A percentile compares a stretch with the other conserved stretches of the same genome.
These are phyloP conservation scores for Thelaira solivaga DNA, from an alignment of 2,888 invertebrate species.

Conservation along the genomic window DNA sequence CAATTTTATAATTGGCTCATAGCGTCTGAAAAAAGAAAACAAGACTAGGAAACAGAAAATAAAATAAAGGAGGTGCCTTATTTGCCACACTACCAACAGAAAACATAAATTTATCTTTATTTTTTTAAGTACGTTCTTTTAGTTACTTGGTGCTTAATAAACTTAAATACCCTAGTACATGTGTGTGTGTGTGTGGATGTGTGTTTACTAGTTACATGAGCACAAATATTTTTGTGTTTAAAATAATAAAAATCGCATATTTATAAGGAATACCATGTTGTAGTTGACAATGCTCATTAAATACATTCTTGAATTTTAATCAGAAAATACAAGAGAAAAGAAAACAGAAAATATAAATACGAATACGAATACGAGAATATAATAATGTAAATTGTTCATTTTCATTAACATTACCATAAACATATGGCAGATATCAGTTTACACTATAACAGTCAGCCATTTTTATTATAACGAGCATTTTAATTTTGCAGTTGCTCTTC, in stretches of 20 bases:
- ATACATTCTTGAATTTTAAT: constrained; percentile 49
- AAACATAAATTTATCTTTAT: constrained; percentile 43
- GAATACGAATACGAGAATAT: constrained; percentile 8
- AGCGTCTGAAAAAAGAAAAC: neutral
- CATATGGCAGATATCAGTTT: constrained; percentile 57
- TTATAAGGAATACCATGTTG: constrained; percentile 30
- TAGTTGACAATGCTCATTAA: constrained; percentile 51
- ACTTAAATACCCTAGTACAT: neutral
- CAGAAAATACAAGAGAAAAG: too few species aligned
- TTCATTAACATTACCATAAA: constrained; percentile 46
- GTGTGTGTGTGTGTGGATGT: neutral
- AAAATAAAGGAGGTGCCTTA: constrained; percentile 56
- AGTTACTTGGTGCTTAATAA: constrained; percentile 16
- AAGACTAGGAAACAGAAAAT: constrained; percentile 25
- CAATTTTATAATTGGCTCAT: constrained; percentile 53
- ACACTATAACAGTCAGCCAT: constrained; percentile 62
- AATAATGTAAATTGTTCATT: constrained; percentile 52
- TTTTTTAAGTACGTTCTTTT: constrained; percentile 15
- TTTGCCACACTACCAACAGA: constrained; percentile 27
- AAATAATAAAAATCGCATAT: constrained; percentile 44
- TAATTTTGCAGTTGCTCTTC: neutral
- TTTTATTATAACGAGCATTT: constrained; percentile 55
- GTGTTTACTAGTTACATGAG: neutral
- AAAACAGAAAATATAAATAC: constrained; percentile 22
- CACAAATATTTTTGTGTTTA: constrained; percentile 3